These are phyloP conservation scores for Zaprionus taronus DNA, from an alignment of 1,140 invertebrate genomes.

Conservation along the genomic window DNA sequence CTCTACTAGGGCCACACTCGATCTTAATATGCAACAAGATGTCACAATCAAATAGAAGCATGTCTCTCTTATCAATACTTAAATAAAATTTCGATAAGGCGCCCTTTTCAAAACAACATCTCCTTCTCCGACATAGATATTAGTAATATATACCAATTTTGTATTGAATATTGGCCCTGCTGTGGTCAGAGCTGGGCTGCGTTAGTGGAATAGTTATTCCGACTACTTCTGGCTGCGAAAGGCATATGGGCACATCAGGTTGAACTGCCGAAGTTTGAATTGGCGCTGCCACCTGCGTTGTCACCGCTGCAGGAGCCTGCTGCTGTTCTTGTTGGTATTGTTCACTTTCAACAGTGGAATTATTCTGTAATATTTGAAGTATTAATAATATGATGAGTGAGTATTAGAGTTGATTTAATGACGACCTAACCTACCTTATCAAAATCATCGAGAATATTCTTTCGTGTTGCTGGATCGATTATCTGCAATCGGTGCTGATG, in stretches of 20 bases:
- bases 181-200: slow-evolving; percentile 39
- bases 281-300: background rate
- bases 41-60: no score
- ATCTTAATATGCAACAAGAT: no score
- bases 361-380: slow-evolving; percentile 28
- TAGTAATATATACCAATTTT: slow-evolving; percentile 28
- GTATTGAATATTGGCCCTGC: slow-evolving; percentile 38
- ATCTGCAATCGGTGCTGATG: slow-evolving; percentile 74
- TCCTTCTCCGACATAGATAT: background rate
- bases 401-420: background rate
- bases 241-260: slow-evolving; percentile 41
- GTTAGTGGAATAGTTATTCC: slow-evolving; percentile 17
- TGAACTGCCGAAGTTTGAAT: slow-evolving; percentile 11
- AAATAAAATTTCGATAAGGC: no score
- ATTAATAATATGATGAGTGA: background rate
- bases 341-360: slow-evolving; percentile 58
- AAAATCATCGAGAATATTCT: slow-evolving; percentile 79
- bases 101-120: no score
- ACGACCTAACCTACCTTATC: slow-evolving; percentile 54
- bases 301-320: slow-evolving; percentile 9
- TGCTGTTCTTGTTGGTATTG: slow-evolving; percentile 42
- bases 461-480: slow-evolving; percentile 74
- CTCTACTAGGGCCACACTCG: no score
- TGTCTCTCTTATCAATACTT: no score
- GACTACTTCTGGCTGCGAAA: slow-evolving; percentile 42